Evolutionary conservation across 2,888 invertebrate species (phyloP).

Genomic region (Clivina fossor): DNA sequence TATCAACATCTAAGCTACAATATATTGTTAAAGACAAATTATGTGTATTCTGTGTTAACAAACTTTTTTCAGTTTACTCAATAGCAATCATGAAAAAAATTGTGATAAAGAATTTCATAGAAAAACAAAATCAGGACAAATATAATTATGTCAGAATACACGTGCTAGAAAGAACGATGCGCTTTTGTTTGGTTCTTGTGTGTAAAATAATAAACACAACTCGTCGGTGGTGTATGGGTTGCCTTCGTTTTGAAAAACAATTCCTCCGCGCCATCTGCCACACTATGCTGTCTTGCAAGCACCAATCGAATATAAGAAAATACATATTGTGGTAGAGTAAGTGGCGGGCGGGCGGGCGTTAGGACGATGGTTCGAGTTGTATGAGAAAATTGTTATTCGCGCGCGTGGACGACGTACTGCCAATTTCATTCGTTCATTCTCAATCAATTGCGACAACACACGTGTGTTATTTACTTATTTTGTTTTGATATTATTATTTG

Average conservation of each 20-base stretch:
- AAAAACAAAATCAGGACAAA: constrained; percentile 19
- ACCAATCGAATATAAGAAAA: no score
- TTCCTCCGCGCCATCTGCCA: no score
- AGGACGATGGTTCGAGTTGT: no score
- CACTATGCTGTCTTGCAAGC: no score
- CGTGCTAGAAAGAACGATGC: no score
- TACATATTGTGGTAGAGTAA: no score
- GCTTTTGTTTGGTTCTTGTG: constrained; percentile 15
- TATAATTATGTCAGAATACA: constrained; percentile 14
- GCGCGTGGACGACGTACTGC: constrained; percentile 9
- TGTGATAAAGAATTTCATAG: background rate
- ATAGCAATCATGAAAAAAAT: no score
- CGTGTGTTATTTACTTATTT: background rate
- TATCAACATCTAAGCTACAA: constrained; percentile 16
- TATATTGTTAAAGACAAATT: constrained; percentile 1
- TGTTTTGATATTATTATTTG: background rate
- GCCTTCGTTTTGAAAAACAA: no score
- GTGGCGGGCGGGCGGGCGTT: no score
- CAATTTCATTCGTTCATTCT: constrained; percentile 1
- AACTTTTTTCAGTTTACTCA: no score
- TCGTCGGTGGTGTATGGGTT: constrained; percentile 19
- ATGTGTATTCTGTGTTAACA: constrained; percentile 9
- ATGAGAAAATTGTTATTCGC: no score
- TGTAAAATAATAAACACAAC: constrained; percentile 15
- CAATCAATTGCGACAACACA: background rate